A percentile compares a stretch with the other conserved stretches of the same genome.
Conservation (phyloP, 2,113 vertebrate genomes). For the Brienomyrus brachyistius region DNA sequence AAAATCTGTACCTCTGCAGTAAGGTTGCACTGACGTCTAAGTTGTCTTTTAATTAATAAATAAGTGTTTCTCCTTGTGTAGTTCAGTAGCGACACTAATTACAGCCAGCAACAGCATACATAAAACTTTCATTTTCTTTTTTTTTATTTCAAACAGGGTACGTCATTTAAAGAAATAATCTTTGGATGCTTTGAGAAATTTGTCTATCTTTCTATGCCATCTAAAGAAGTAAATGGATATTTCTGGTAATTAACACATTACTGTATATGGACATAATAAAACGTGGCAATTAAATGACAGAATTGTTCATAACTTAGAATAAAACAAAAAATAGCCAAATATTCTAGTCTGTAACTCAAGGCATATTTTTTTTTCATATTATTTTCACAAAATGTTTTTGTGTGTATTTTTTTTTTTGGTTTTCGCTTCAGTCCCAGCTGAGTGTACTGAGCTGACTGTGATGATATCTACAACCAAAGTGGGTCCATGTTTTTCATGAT, state of each 20-base stretch:
- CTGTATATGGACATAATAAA: neutral
- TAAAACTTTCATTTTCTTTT: neutral
- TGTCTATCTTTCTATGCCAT: neutral
- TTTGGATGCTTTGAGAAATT: neutral
- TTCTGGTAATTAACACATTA: neutral
- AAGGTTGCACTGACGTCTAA: neutral
- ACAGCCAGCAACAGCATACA: neutral
- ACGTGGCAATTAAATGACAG: neutral
- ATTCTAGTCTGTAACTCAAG: neutral
- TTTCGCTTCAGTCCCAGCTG: neutral
- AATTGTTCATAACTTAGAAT: neutral
- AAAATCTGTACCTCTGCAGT: neutral
- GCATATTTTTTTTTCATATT: neutral
- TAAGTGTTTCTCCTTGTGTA: neutral
- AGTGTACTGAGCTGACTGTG: neutral
- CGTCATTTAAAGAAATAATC: neutral
- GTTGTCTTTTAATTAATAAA: neutral
- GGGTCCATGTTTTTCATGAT: neutral
- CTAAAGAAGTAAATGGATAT: neutral
- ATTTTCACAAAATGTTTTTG: neutral
- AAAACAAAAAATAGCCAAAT: neutral
- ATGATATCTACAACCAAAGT: neutral
- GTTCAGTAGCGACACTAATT: neutral
- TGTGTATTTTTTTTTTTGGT: neutral
- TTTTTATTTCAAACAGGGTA: neutral